Conservation (phyloP, 2,888 invertebrate species). For the Diaperis boleti region DNA sequence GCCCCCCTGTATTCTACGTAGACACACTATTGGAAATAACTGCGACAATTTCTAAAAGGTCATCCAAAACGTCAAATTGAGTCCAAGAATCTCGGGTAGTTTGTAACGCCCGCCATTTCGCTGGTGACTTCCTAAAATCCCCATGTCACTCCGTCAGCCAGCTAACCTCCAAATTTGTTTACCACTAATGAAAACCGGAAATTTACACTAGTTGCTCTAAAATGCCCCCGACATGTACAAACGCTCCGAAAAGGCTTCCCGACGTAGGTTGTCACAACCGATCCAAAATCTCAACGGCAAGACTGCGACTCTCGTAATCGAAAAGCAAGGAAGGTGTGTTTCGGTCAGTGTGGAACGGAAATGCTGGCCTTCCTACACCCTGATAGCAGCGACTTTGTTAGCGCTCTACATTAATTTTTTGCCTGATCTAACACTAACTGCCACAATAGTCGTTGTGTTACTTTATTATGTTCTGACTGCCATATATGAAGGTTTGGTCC, state of each 20-base stretch:
- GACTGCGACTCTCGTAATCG: constrained; percentile 15
- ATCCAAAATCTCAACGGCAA: constrained; percentile 24
- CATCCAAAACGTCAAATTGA: too few relatives aligned
- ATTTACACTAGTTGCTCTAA: too few relatives aligned
- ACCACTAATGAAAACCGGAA: too few relatives aligned
- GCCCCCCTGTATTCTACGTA: too few relatives aligned
- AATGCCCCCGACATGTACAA: constrained; percentile 29
- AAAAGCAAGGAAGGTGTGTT: constrained; percentile 18
- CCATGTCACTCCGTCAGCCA: too few relatives aligned
- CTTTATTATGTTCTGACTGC: constrained; percentile 3
- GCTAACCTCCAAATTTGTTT: too few relatives aligned
- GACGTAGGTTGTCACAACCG: constrained; percentile 16
- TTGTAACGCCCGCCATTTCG: too few relatives aligned
- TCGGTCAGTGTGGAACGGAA: constrained; percentile 3
- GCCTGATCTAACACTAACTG: constrained; percentile 3
- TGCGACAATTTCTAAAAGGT: too few relatives aligned
- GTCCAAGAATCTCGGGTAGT: too few relatives aligned
- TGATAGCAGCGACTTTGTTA: constrained; percentile 6
- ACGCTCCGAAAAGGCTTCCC: constrained; percentile 3
- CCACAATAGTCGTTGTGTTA: constrained; percentile 16
- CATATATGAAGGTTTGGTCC: constrained; percentile 31
- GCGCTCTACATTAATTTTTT: not conserved
- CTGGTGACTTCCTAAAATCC: too few relatives aligned
- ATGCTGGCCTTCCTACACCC: not conserved
- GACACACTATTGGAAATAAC: too few relatives aligned